A percentile compares a stretch with the other conserved stretches of the same genome.
Evolutionary conservation across 2,797 vertebrate genomes (phyloP).

Genomic region (Channallabes apus): DNA sequence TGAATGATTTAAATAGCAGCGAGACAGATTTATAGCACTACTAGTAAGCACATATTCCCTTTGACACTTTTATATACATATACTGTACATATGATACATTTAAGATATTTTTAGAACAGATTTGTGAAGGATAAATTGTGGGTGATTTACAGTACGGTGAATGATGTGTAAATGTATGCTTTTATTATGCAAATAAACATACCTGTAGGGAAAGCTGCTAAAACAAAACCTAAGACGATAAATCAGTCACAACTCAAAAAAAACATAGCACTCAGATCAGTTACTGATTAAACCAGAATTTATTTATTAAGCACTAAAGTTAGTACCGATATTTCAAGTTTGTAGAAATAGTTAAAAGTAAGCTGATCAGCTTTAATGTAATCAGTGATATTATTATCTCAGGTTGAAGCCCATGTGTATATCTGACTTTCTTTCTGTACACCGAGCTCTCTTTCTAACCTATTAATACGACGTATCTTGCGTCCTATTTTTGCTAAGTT

Average conservation of each 20-base stretch:
- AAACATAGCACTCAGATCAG: background rate
- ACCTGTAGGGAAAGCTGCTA: conserved; percentile 1
- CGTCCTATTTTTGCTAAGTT: no score
- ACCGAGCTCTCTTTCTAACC: no score
- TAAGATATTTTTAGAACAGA: background rate
- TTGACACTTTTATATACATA: conserved; percentile 4
- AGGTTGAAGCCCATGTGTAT: no score
- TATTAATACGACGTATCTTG: no score
- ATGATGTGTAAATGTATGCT: conserved; percentile 7
- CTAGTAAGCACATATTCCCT: background rate
- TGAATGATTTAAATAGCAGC: background rate
- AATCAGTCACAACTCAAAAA: background rate
- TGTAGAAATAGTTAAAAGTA: no score
- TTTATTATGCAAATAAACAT: conserved; percentile 24
- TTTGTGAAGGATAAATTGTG: background rate
- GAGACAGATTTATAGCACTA: background rate
- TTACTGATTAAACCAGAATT: background rate
- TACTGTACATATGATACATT: background rate
- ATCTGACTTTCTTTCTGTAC: no score
- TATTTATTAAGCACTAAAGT: background rate
- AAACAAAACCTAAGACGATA: background rate
- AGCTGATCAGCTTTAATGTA: no score
- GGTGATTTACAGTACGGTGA: background rate
- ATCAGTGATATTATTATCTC: no score
- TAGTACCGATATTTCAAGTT: no score